Conservation (phyloP, 2,797 vertebrate genomes). For the Okamejei kenojei region DNA sequence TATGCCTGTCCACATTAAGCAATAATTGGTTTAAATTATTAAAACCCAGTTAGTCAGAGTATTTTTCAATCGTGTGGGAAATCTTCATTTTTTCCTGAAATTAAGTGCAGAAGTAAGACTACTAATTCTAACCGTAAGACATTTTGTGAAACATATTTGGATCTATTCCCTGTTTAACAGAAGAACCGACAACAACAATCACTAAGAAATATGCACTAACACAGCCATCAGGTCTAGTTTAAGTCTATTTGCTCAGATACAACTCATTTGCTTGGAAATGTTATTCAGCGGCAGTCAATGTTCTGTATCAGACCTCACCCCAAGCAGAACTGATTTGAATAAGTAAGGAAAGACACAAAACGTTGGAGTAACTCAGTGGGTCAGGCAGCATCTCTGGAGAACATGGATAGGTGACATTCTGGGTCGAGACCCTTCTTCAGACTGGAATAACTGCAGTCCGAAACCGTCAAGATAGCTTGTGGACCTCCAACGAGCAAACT, state of each 20-base stretch:
- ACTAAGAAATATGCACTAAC: neutral
- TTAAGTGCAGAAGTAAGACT: neutral
- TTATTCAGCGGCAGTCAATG: neutral
- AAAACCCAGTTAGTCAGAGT: neutral
- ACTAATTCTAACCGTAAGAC: neutral
- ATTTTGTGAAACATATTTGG: neutral
- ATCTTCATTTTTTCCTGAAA: neutral
- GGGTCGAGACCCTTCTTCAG: no score
- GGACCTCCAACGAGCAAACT: neutral
- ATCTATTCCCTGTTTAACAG: neutral
- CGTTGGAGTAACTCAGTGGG: no score
- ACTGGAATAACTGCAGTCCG: no score
- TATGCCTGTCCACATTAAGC: neutral
- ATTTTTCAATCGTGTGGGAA: neutral
- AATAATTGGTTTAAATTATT: neutral
- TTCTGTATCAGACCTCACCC: no score
- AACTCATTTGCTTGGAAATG: neutral
- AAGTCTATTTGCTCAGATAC: neutral
- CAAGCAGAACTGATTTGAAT: no score
- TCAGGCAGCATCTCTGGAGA: no score
- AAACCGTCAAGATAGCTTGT: no score
- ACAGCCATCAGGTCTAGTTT: neutral
- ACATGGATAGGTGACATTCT: no score
- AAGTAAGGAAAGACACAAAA: no score
- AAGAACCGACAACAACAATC: neutral